Conservation (phyloP, 2,888 invertebrate genomes). For the Drosophila siamana region DNA sequence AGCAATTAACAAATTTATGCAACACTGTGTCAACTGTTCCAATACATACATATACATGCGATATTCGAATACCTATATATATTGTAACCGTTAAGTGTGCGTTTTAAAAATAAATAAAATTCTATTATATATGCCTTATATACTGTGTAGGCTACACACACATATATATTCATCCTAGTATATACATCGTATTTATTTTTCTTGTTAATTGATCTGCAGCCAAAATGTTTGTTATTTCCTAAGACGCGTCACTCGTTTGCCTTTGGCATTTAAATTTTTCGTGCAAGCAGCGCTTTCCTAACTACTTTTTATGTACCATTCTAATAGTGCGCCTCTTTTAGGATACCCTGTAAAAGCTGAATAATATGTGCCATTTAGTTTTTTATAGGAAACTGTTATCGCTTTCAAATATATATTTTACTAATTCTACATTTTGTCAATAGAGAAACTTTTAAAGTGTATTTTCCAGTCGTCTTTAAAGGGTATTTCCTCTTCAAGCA, state of each 20-base stretch:
- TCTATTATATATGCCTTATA: conserved; percentile 16
- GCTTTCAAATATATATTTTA: no score
- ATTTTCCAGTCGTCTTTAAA: no score
- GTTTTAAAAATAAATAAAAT: conserved; percentile 50
- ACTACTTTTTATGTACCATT: conserved; percentile 3
- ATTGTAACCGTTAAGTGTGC: conserved; percentile 42
- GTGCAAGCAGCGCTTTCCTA: conserved; percentile 1
- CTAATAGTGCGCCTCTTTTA: no score
- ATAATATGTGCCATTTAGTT: no score
- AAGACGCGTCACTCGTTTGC: conserved; percentile 38
- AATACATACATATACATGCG: conserved; percentile 14
- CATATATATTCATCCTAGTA: conserved; percentile 11
- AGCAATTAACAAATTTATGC: conserved; percentile 80
- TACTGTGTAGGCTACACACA: conserved; percentile 4
- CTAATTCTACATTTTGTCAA: no score
- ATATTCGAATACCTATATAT: conserved; percentile 9
- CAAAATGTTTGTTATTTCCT: conserved; percentile 54
- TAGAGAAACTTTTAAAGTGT: no score
- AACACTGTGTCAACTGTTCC: conserved; percentile 43
- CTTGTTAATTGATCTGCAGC: conserved; percentile 50
- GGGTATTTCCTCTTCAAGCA: neutral
- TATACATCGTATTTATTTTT: conserved; percentile 4
- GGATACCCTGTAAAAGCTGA: neutral
- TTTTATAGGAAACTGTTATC: no score
- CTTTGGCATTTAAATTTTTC: conserved; percentile 34